Percentiles rank a stretch among this genome's conserved stretches.
Conservation (phyloP, 1,140 invertebrate species). For the Calephelis virginiensis region DNA sequence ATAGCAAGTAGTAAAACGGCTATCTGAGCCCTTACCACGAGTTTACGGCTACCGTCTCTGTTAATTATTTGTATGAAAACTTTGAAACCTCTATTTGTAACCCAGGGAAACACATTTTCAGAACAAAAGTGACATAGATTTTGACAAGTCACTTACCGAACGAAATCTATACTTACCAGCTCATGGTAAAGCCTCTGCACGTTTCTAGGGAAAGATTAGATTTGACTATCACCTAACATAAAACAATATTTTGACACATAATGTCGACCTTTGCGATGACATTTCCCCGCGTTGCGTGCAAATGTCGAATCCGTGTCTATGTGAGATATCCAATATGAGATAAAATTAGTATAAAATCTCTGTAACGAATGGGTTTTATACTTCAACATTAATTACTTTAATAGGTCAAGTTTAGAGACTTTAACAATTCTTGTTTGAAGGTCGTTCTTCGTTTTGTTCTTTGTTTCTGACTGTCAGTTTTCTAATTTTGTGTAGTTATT, state of each 20-base stretch:
- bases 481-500: no score
- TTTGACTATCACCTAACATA: background rate
- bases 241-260: conserved; percentile 4
- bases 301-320: conserved; percentile 64
- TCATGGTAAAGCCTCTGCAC: no score
- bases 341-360: conserved; percentile 21
- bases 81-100: no score
- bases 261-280: conserved; percentile 54
- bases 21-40: no score
- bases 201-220: no score
- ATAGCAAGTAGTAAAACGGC: background rate
- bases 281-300: conserved; percentile 54
- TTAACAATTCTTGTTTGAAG: background rate
- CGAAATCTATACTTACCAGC: no score
- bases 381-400: background rate
- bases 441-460: background rate
- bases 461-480: background rate
- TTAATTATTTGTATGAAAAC: no score
- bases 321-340: conserved; percentile 19
- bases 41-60: no score
- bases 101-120: no score
- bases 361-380: conserved; percentile 21
- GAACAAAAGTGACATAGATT: no score
- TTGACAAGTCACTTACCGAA: no score
- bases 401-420: background rate